These are phyloP conservation scores for Nothocercus julius DNA, from an alignment of 2,113 vertebrate genomes.

Conservation along the genomic window DNA sequence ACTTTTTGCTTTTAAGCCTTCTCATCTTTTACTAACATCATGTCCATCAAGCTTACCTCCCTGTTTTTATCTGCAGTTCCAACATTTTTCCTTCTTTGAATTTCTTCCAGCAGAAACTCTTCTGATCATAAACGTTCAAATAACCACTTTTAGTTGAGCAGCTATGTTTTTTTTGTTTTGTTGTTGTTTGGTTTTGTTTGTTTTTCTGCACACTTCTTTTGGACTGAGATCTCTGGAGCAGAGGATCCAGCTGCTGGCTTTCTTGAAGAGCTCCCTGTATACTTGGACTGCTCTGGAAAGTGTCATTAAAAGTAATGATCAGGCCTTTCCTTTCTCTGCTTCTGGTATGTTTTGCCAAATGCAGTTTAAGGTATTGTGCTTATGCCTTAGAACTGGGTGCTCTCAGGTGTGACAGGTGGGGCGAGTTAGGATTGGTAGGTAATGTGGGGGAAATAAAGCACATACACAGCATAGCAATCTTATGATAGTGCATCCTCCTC, in stretches of 20 bases:
- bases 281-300: background rate
- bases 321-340: background rate
- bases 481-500: background rate
- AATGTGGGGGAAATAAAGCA: background rate
- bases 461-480: too few species aligned
- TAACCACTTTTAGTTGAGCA: background rate
- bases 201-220: background rate
- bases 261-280: background rate
- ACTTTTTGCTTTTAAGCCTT: background rate
- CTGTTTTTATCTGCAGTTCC: background rate
- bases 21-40: background rate
- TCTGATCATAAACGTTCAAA: background rate
- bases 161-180: background rate
- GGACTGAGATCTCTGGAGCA: background rate
- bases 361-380: background rate
- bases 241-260: background rate
- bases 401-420: background rate
- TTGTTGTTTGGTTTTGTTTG: background rate
- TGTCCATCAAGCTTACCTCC: background rate
- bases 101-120: background rate
- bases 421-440: background rate
- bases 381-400: background rate
- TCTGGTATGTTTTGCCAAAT: background rate
- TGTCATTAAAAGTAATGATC: background rate
- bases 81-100: background rate